Evolutionary conservation across 2,113 vertebrate species (phyloP).

Genomic region (Caranx melampygus): DNA sequence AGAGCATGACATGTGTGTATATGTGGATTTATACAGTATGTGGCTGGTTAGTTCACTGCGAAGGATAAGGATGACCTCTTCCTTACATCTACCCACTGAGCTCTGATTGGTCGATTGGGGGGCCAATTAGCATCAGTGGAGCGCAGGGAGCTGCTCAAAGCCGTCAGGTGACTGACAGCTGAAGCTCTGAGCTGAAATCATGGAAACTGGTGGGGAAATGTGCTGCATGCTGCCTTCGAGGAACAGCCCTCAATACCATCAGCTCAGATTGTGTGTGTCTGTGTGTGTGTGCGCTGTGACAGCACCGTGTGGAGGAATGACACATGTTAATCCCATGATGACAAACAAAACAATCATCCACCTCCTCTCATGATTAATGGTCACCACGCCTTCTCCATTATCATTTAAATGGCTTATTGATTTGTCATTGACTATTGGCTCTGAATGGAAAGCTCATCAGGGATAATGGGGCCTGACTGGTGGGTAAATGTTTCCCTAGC

Average conservation of each 20-base stretch:
- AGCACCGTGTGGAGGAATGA: neutral
- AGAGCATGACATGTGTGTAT: neutral
- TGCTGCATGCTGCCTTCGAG: too few species aligned
- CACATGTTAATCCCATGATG: neutral
- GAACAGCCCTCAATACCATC: too few species aligned
- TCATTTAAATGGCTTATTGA: slow-evolving; percentile 74
- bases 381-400: slow-evolving; percentile 46
- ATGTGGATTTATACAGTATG: neutral
- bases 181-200: too few species aligned
- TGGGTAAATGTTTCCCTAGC: slow-evolving; percentile 47
- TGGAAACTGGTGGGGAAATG: neutral
- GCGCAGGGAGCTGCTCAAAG: neutral
- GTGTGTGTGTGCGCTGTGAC: too few species aligned
- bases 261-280: too few species aligned
- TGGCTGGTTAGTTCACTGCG: neutral
- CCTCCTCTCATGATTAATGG: slow-evolving; percentile 37
- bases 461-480: slow-evolving; percentile 28
- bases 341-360: neutral
- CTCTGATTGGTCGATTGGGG: neutral
- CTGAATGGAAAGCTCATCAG: slow-evolving; percentile 42
- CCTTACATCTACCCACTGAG: neutral
- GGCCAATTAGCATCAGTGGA: neutral
- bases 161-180: neutral
- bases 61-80: neutral
- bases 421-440: slow-evolving; percentile 55